Evolutionary conservation across 2,113 vertebrate species (phyloP), one percentile per base, ranked within the genome.

Genomic region (Atlantisia rogersi): DNA sequence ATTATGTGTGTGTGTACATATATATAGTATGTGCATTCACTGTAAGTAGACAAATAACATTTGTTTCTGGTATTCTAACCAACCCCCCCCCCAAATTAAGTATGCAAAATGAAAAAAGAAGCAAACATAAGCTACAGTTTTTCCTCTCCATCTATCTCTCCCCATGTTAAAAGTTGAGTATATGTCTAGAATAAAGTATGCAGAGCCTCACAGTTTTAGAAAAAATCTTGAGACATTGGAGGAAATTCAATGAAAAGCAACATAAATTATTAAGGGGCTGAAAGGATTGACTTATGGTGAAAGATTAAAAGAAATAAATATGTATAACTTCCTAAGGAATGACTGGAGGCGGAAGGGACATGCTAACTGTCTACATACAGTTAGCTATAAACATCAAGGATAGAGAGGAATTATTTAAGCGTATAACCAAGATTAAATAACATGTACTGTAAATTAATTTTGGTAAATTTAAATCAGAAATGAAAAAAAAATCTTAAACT

Each of bases 301-400:
- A 97, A 96, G 94, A 97, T 96, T 97, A 97, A 97, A 97, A 96
- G 94, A 97, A 97, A 97, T 96, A 97, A 97, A 96, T 96, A 97
- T 95, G 92, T 95, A 97, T 96, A 96, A 91, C 76, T 94, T 95
- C 68, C 84, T 88, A 90, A 95, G 94, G 73, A 96, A 76, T 87
- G 82, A 89, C 89, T 92, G 24, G 60, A 87, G 35, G 63, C 63
- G 35, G 77, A 94, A 63, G 58, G 56, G 74, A 92, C 63, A 84
- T 50, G 59, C 87, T 96, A 92, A 89, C 82, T 89, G 59, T 78
- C 92, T 95, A 75, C 1, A 16, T 75, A 87, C n/a, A 78, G 83
- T 92, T 95, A 62, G 19, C 83, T 95, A 62, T 82, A 85, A 95
- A 89, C 37, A 89, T 37, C 80, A 92, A 78, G 48, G 37, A 56